Evolutionary conservation across 2,888 invertebrate genomes (phyloP), one percentile per base, ranked within the genome.

Genomic region (Aphidius colemani): DNA sequence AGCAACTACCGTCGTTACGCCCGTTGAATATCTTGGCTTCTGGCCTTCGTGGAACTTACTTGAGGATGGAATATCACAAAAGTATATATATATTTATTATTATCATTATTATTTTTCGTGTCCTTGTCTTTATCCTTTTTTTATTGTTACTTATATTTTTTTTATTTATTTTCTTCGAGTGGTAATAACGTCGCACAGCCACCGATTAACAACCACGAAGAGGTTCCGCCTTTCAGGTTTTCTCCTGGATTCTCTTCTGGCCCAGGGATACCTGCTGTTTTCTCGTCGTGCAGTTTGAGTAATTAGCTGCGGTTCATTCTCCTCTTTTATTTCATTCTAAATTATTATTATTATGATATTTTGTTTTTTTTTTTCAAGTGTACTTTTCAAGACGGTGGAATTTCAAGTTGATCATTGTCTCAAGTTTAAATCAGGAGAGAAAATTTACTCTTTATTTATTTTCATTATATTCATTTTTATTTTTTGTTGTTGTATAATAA

Each of bases 1-100:
- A 69, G 67, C 69, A 62, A 72, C 69, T 68, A 69, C 69, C 66
- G 70, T 70, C 68, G 71, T 72, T 71, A 72, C 69, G 66, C 69
- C 64, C 71, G 68, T 67, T 67, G 70, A 70, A 71, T 66, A 57
- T 63, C 55, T 57, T 62, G 70, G 66, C 67, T 30, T 67, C 67
- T 65, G 63, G 61, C 48, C 66, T 69, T 70, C 69, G 60, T 50
- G 66, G 66, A 70, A 69, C 51, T 67, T 65, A 51, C 59, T 69
- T 65, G 48, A 67, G 63, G 61, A 58, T 55, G 46, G 39, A 59
- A 49, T 40, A 45, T 13, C 30, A 45, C 40, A 45, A 58, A 46
- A 51, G 48, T 40, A 40, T 11, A 18, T 7, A 18, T 18, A 18
- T 18, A 18, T 30, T 30, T 30, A 30, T 30, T 30, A 30, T 30